Percentiles rank a stretch among this genome's conserved stretches.
phyloP scores from a whole-genome alignment of 2,113 vertebrate genomes.

The Actenoides hombroni region DNA sequence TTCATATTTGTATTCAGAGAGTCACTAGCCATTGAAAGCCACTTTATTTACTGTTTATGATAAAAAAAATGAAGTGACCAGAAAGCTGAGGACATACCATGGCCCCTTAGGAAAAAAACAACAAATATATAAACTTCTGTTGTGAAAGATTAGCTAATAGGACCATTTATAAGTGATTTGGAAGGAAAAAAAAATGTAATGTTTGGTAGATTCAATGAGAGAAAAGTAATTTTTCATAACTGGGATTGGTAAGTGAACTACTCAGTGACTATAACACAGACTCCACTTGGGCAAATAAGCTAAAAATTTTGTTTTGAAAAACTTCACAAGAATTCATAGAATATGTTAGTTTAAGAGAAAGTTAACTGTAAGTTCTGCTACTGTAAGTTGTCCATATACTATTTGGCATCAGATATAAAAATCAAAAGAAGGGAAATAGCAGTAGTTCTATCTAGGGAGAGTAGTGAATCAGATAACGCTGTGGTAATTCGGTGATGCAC shows the following conservation, averaged over 20 bases:
- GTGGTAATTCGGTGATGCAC: too few species aligned
- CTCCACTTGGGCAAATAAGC: not conserved
- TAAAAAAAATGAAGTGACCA: not conserved
- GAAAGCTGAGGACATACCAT: not conserved
- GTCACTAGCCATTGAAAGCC: not conserved
- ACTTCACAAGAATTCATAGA: not conserved
- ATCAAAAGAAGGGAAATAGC: not conserved
- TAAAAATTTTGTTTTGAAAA: not conserved
- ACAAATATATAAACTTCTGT: not conserved
- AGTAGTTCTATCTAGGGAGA: not conserved
- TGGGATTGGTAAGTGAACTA: not conserved
- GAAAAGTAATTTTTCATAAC: not conserved
- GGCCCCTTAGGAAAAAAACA: not conserved
- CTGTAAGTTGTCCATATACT: not conserved
- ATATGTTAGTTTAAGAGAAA: not conserved
- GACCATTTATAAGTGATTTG: not conserved
- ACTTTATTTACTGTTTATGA: not conserved
- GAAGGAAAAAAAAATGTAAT: not conserved
- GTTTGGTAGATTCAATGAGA: not conserved
- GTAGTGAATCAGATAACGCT: not conserved
- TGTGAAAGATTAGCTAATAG: not conserved
- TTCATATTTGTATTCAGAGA: not conserved
- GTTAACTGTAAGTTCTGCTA: not conserved
- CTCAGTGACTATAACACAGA: not conserved
- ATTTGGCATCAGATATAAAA: not conserved